Percentiles rank a stretch among this genome's conserved stretches.
Evolutionary conservation across 2,797 vertebrate genomes (phyloP).

Genomic region (Labeo calbasu): DNA sequence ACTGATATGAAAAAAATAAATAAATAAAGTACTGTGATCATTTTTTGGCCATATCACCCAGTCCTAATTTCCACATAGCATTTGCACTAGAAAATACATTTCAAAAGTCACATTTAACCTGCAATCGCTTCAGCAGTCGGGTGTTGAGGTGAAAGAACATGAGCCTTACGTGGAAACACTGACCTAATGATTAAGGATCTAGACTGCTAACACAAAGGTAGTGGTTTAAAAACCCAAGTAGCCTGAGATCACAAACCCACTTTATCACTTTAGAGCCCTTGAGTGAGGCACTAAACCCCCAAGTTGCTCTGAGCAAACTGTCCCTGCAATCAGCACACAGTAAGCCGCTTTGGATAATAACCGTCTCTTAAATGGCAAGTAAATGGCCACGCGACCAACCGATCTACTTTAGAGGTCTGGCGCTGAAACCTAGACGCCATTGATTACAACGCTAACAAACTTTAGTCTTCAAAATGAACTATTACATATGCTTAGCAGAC

Average conservation of each 20-base stretch:
- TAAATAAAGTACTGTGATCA: too few relatives aligned
- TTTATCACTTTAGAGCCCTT: constrained; percentile 33
- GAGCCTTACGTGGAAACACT: constrained; percentile 17
- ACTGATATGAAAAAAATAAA: too few relatives aligned
- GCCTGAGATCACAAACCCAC: constrained; percentile 12
- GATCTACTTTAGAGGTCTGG: not conserved
- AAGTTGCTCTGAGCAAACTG: constrained; percentile 18
- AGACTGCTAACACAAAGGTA: constrained; percentile 1
- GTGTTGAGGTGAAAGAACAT: constrained; percentile 20
- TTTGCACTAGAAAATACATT: constrained; percentile 1
- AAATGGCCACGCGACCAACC: not conserved
- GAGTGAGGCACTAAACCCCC: constrained; percentile 21
- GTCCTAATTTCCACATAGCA: not conserved
- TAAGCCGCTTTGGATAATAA: constrained; percentile 32
- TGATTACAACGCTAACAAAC: not conserved
- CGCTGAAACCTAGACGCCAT: not conserved
- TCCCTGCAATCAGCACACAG: constrained; percentile 1
- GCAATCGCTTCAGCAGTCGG: constrained; percentile 33
- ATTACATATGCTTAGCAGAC: constrained; percentile 10
- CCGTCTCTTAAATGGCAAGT: constrained; percentile 21
- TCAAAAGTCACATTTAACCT: constrained; percentile 42
- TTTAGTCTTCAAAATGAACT: not conserved
- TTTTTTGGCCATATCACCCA: too few relatives aligned
- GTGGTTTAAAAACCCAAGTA: constrained; percentile 16
- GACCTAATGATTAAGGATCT: constrained; percentile 8